Conservation (phyloP, 1,140 invertebrate genomes). For the Mya arenaria region DNA sequence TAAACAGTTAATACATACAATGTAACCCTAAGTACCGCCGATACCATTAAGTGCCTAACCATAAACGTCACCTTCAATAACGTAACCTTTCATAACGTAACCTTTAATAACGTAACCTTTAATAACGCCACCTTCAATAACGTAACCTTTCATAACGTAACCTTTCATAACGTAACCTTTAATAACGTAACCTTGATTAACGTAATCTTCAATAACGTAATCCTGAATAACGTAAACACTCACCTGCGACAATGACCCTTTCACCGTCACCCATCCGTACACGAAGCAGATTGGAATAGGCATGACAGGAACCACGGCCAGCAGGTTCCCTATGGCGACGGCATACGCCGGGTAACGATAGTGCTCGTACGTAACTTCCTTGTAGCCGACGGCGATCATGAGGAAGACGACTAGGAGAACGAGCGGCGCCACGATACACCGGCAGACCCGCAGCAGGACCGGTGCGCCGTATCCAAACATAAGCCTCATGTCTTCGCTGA, state of each 20-base stretch:
- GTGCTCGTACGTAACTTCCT: conserved; percentile 74
- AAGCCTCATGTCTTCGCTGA: conserved; percentile 70
- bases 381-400: conserved; percentile 86
- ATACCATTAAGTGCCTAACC: not conserved
- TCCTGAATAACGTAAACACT: not conserved
- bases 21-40: not conserved
- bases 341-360: conserved; percentile 68
- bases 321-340: conserved; percentile 63
- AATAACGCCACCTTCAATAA: not conserved
- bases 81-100: not conserved
- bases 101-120: not conserved
- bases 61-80: not conserved
- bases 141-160: no score
- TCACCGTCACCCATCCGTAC: conserved; percentile 11
- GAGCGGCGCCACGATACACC: conserved; percentile 88
- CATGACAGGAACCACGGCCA: conserved; percentile 60
- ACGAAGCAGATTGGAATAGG: conserved; percentile 61
- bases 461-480: conserved; percentile 70
- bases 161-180: not conserved
- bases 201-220: not conserved
- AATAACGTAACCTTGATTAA: not conserved
- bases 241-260: conserved; percentile 57
- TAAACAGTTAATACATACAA: not conserved
- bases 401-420: conserved; percentile 87
- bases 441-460: conserved; percentile 87